Base-by-base conservation (phyloP, 2,888 invertebrate genomes). In the Andrena marginata region DNA sequence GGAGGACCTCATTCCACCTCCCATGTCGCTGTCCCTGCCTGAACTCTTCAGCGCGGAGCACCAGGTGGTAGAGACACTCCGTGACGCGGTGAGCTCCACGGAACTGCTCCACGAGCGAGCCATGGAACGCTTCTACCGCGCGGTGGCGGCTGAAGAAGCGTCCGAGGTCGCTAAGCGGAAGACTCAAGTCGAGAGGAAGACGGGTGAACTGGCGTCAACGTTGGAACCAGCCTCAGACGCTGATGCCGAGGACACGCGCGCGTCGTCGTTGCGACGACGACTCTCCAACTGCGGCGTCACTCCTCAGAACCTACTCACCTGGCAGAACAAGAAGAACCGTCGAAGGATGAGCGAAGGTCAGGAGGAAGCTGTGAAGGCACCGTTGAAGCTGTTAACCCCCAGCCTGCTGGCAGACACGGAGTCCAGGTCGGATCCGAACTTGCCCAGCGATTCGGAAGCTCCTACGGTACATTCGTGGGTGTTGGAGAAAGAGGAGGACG, bases 51-150 rank as follows among this genome's bases (percentile, higher is more conserved):
- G 95, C 20, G 95, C 95, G 67, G 95, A 96, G 89, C 95, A 96
- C 63, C 94, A 95, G 56, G 87, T 94, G 31, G 94, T 96, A 64
- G 95, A 95, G 71, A 94, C 94, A 1, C 94, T 97, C 49, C 95
- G 97, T 35, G 95, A 96, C 87, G 97, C 97, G 0, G 97, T 97
- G 33, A 98, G 98, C 91, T 97, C 97, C 2, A 97, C 97, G 0
- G 98, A 98, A 92, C 95, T 98, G 5, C 95, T 98, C 0, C 97
- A 97, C 92, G 97, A 97, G 92, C 95, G 96, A 62, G 97, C 97
- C 13, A 97, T 98, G 97, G 97, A 97, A 8, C 95, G 97, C 54
- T 97, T 98, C 92, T 97, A 97, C 92, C 96, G 97, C 93, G 97
- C 97, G 10, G 96, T 97, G 2, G 96, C 96, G 74, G 95, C 97